These are phyloP conservation scores for Probosciger aterrimus DNA, from an alignment of 2,113 vertebrate species.

Conservation along the genomic window DNA sequence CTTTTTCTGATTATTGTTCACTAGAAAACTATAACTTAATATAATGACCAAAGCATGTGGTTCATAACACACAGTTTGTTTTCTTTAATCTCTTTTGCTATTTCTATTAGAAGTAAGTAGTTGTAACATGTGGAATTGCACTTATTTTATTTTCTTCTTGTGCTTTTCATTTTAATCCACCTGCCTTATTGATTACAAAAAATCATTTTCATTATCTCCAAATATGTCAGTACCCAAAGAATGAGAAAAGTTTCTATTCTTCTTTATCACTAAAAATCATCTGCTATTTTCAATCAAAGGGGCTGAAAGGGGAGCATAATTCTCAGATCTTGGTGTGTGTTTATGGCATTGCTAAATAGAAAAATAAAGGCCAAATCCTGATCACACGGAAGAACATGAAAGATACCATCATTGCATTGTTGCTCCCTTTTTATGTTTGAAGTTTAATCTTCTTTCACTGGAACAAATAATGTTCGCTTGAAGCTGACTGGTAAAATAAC, in stretches of 20 bases:
- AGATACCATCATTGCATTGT: not conserved
- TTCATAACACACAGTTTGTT: not conserved
- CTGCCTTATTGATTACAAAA: not conserved
- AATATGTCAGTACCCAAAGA: not conserved
- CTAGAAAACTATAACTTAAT: not conserved
- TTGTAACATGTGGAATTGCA: not conserved
- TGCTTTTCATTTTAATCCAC: not conserved
- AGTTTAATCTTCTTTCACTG: not conserved
- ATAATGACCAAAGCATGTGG: not conserved
- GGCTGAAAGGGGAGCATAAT: not conserved
- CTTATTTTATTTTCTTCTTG: not conserved
- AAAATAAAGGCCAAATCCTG: not conserved
- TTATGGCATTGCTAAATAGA: not conserved
- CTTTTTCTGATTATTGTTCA: constrained; percentile 32
- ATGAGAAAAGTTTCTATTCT: not conserved
- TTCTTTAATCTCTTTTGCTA: not conserved
- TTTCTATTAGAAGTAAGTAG: not conserved
- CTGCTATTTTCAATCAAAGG: not conserved
- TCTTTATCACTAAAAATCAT: not conserved
- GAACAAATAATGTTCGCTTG: not conserved
- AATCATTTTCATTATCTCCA: not conserved
- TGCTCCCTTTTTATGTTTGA: not conserved
- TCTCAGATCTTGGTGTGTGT: not conserved
- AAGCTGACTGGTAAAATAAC: not conserved
- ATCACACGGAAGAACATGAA: not conserved